Conservation (phyloP, 2,888 invertebrate genomes). For the Invenusta paracnida region DNA sequence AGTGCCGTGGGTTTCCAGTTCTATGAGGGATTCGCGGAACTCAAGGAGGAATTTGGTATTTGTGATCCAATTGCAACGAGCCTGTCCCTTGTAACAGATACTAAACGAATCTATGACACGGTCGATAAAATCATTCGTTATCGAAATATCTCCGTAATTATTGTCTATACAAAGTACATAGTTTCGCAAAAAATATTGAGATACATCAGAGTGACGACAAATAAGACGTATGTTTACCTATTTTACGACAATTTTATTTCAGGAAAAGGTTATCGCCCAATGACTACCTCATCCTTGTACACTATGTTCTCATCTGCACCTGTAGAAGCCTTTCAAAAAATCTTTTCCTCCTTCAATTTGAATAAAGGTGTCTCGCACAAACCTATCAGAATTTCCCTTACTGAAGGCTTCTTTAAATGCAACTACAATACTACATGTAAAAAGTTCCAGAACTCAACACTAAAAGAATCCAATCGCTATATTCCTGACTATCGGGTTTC, state of each 20-base stretch:
- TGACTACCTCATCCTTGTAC: not conserved
- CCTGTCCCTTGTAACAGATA: not conserved
- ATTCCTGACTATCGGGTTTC: not conserved
- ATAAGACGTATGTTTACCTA: not conserved
- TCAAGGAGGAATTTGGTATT: not conserved
- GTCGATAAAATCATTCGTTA: not conserved
- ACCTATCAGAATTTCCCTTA: not conserved
- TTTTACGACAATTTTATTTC: constrained; percentile 13
- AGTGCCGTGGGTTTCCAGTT: not conserved
- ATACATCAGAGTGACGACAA: not conserved
- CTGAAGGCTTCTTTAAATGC: not conserved
- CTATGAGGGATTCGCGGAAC: constrained; percentile 8
- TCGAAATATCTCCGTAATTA: not conserved
- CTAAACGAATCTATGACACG: not conserved
- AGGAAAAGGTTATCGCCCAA: not conserved
- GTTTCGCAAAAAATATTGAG: not conserved
- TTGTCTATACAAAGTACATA: not conserved
- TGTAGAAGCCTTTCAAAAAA: not conserved
- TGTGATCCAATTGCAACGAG: not conserved
- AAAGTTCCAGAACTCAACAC: not conserved
- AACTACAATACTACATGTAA: not conserved
- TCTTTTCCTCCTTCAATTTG: not conserved
- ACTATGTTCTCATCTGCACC: not conserved
- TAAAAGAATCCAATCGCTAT: not conserved
- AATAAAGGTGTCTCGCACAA: not conserved